Conservation (phyloP, 2,113 vertebrate genomes). For the Sebastes fasciatus region DNA sequence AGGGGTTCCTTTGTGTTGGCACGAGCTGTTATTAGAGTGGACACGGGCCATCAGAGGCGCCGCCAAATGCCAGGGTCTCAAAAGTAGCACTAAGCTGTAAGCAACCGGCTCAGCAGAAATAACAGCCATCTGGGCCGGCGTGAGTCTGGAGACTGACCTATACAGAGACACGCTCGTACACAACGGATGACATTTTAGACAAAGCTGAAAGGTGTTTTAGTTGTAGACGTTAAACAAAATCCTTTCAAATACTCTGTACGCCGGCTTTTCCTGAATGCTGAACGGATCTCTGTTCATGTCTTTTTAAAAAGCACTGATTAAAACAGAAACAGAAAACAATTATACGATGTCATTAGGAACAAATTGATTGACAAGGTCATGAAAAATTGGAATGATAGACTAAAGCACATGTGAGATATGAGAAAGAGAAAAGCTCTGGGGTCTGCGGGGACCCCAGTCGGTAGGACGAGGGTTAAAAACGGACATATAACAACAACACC, state of each 20-base stretch:
- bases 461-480: too few species aligned
- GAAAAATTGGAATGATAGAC: too few species aligned
- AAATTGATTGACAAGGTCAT: too few species aligned
- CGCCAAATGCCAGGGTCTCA: slow-evolving; percentile 70
- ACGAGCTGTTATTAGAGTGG: slow-evolving; percentile 60
- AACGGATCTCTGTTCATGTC: neutral
- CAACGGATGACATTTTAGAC: slow-evolving; percentile 51
- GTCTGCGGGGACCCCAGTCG: too few species aligned
- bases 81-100: slow-evolving; percentile 62
- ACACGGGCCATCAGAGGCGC: slow-evolving; percentile 44
- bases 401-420: too few species aligned
- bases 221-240: slow-evolving; percentile 21
- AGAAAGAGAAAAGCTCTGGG: too few species aligned
- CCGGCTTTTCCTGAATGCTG: slow-evolving; percentile 11
- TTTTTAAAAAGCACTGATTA: too few species aligned
- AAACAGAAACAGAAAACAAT: too few species aligned
- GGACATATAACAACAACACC: too few species aligned
- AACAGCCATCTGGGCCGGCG: slow-evolving; percentile 52
- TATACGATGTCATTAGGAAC: too few species aligned
- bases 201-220: slow-evolving; percentile 36
- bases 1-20: slow-evolving; percentile 63
- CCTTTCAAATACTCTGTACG: neutral
- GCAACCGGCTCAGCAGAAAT: slow-evolving; percentile 51
- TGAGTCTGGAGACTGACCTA: slow-evolving; percentile 25
- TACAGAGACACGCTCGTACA: neutral